A percentile compares a stretch with the other conserved stretches of the same genome.
Evolutionary conservation across 2,797 vertebrate species (phyloP).

Genomic region (Pangasius krempfi): DNA sequence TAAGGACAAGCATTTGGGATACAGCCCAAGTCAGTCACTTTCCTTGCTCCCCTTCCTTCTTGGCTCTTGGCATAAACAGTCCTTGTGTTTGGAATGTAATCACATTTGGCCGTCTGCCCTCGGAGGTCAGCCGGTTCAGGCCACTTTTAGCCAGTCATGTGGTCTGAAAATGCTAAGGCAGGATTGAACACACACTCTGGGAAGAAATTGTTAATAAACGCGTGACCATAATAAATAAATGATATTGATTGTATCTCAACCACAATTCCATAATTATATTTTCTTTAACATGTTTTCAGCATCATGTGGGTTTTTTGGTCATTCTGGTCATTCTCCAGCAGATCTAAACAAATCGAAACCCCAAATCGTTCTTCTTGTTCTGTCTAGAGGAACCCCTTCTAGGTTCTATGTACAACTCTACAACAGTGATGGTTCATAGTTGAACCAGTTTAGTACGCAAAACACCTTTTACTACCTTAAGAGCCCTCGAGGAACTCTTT

Average conservation of each 20-base stretch:
- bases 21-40: background rate
- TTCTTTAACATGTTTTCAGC: background rate
- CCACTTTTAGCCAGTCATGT: constrained; percentile 19
- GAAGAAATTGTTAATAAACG: background rate
- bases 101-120: constrained; percentile 6
- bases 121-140: constrained; percentile 4
- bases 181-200: background rate
- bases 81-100: constrained; percentile 13
- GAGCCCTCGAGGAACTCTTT: background rate
- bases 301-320: background rate
- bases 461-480: no score
- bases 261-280: background rate
- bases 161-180: constrained; percentile 4
- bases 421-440: background rate
- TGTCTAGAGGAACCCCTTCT: background rate
- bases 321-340: background rate
- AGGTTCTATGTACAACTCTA: background rate
- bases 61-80: background rate
- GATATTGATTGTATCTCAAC: background rate
- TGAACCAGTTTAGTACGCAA: background rate
- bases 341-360: background rate
- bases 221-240: background rate
- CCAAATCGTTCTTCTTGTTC: background rate
- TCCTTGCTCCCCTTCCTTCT: background rate
- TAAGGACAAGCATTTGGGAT: background rate